Conservation (phyloP, 2,888 invertebrate genomes). For the Perithous albicinctus region DNA sequence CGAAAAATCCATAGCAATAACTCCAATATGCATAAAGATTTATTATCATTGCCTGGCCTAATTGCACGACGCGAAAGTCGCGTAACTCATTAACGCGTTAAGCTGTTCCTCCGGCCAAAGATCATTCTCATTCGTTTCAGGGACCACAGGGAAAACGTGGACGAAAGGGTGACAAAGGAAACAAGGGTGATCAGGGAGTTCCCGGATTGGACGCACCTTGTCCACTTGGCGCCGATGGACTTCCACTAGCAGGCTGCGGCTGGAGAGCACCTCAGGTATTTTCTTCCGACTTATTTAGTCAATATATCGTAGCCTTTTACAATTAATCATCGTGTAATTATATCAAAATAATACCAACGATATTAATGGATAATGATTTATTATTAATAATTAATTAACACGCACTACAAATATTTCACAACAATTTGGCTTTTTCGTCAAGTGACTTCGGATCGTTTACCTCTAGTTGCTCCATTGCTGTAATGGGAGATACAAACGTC, state of each 20-base stretch:
- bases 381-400: no score
- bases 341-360: background rate
- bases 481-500: no score
- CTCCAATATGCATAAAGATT: conserved; percentile 50
- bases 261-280: conserved; percentile 95
- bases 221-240: conserved; percentile 97
- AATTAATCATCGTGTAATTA: background rate
- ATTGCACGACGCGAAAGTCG: conserved; percentile 62
- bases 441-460: no score
- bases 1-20: conserved; percentile 59
- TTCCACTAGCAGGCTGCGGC: conserved; percentile 98
- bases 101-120: conserved; percentile 38
- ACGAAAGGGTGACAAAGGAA: conserved; percentile 95
- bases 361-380: background rate
- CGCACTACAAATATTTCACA: background rate
- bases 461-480: no score
- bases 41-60: conserved; percentile 63
- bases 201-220: conserved; percentile 99
- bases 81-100: conserved; percentile 35
- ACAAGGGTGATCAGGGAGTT: conserved; percentile 98
- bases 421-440: no score
- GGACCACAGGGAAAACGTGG: conserved; percentile 96
- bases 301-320: background rate
- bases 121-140: conserved; percentile 84
- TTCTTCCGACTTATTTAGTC: conserved; percentile 13